Evolutionary conservation across 2,888 invertebrate species (phyloP).

Genomic region (Acanthoscelides obtectus): DNA sequence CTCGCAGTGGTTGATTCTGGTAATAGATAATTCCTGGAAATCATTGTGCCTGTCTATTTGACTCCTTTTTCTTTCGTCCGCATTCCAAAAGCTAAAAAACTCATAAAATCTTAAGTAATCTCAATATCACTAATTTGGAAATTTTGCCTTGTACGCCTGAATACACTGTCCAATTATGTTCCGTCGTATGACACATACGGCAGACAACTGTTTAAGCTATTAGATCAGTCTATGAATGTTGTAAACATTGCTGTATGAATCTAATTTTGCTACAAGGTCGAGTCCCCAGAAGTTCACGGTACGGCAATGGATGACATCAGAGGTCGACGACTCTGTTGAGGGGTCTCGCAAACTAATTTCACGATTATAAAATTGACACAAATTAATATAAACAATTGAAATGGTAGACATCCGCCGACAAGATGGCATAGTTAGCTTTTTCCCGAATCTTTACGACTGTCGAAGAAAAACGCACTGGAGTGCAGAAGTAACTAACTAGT

Average conservation of each 20-base stretch:
- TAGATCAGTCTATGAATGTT: neutral
- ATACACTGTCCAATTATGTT: neutral
- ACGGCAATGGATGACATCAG: conserved; percentile 34
- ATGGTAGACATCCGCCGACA: conserved; percentile 25
- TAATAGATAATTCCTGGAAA: too few species aligned
- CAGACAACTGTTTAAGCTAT: neutral
- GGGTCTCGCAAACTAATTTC: conserved; percentile 33
- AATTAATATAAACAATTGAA: conserved; percentile 33
- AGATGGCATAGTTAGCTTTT: neutral
- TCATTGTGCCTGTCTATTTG: too few species aligned
- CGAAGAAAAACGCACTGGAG: neutral
- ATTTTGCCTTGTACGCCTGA: neutral
- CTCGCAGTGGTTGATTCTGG: too few species aligned
- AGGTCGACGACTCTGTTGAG: conserved; percentile 35
- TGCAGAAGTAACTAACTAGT: neutral
- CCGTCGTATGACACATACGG: neutral
- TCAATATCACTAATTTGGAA: neutral
- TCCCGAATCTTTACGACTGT: neutral
- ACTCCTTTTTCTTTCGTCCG: neutral
- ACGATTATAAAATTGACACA: conserved; percentile 30
- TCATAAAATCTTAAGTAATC: neutral
- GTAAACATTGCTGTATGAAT: neutral
- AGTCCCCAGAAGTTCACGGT: neutral
- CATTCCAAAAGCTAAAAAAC: neutral
- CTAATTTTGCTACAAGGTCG: neutral